Evolutionary conservation across 2,888 invertebrate species (phyloP).

Genomic region (Parnassius apollo): DNA sequence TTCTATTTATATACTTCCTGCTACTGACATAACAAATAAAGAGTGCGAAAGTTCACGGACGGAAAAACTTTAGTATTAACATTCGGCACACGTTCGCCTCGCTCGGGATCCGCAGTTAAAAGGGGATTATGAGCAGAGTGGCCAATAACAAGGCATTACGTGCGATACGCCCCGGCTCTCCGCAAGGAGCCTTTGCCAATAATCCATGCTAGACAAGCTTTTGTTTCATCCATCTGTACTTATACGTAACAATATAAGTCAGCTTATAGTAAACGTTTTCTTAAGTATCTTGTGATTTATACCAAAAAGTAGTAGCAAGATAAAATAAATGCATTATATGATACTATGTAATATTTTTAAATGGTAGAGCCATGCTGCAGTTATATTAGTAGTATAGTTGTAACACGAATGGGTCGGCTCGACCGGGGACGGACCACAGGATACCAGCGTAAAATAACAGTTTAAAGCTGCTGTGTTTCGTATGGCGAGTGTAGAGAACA

Average conservation of each 20-base stretch:
- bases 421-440: too few relatives aligned
- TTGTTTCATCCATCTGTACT: conserved; percentile 38
- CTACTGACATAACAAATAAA: conserved; percentile 48
- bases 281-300: too few relatives aligned
- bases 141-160: conserved; percentile 70
- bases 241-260: not conserved
- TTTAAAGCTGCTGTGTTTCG: too few relatives aligned
- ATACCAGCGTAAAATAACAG: too few relatives aligned
- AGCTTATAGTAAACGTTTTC: conserved; percentile 5
- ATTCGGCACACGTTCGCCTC: conserved; percentile 67
- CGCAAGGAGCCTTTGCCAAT: conserved; percentile 44
- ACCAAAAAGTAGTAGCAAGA: too few relatives aligned
- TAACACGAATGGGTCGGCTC: too few relatives aligned
- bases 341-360: too few relatives aligned
- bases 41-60: conserved; percentile 66
- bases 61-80: conserved; percentile 52
- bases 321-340: too few relatives aligned
- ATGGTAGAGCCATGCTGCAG: too few relatives aligned
- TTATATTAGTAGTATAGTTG: too few relatives aligned
- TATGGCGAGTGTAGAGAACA: too few relatives aligned
- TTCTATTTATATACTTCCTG: conserved; percentile 35
- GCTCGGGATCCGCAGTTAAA: conserved; percentile 69
- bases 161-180: conserved; percentile 42
- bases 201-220: conserved; percentile 55
- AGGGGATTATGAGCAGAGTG: conserved; percentile 75